Base-by-base conservation (phyloP, 2,113 vertebrate species). In the Pygoscelis antarcticus region DNA sequence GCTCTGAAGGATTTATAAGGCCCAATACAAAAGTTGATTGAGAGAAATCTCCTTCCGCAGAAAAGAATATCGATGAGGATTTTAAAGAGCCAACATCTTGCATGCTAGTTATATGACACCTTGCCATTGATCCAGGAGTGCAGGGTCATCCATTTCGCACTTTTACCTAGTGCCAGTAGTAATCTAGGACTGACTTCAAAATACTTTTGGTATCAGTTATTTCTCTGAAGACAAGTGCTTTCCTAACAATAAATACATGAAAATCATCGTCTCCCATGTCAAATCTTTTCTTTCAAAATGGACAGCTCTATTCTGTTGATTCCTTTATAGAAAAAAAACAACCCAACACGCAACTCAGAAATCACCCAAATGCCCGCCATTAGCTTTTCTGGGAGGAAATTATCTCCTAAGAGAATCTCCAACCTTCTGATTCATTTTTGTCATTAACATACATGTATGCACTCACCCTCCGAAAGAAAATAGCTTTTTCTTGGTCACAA, bases 361-460 rank as follows among this genome's bases (percentile, higher is more conserved):
- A 72, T 46, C 42, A 89, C 26, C 16, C 20, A 49, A 74, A 82
- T 1, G 0, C 10, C 29, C 49, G 5, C 7, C 40, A 57, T 27
- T 38, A 78, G 70, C 13, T 11, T 51, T 32, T 16, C 25, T 38
- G n/a, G 16, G 12, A 64, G 8, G 9, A 66, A 90, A 47, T 64
- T 7, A 2, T 87, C 32, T 84, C 34, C 29, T 27, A 34, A 32
- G 40, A 26, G 20, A 46, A 44, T 65, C 32, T 85, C 44, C 32
- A 22, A 8, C 8, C 3, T 79, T 86, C 10, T 30, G 12, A 29
- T 10, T 83, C 8, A 70, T 36, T 51, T 89, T 70, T 64, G 34
- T 46, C 26, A 38, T 71, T 77, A 57, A 44, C 4, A 23, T 29
- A 32, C 38, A 46, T 0, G 0, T 21, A 32, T 9, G 10, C 13